These are phyloP conservation scores for cattle (Bos taurus) DNA, from an alignment of 2,113 vertebrate genomes.

Conservation along the genomic window ARS-UCD2.0 NC_037355.1:13576501-13577000, in stretches of 20 bases:
- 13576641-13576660: background rate
- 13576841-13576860: background rate
- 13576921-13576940: background rate
- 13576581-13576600: background rate
- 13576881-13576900: background rate
- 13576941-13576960: background rate
- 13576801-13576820: background rate
- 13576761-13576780: background rate
- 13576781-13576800: background rate
- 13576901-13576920: background rate
- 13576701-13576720: background rate
- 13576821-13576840: background rate
- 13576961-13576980: background rate
- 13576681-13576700: background rate
- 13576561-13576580: background rate
- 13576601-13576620: background rate
- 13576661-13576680: background rate
- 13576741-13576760: background rate
- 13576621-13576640: background rate
- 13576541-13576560: background rate
- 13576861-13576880: background rate
- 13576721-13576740: background rate
- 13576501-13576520: background rate
- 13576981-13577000: background rate
- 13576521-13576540: background rate